A percentile compares a stretch with the other conserved stretches of the same genome.
Conservation (phyloP, 2,888 invertebrate genomes). For the Ophioninae sp. region DNA sequence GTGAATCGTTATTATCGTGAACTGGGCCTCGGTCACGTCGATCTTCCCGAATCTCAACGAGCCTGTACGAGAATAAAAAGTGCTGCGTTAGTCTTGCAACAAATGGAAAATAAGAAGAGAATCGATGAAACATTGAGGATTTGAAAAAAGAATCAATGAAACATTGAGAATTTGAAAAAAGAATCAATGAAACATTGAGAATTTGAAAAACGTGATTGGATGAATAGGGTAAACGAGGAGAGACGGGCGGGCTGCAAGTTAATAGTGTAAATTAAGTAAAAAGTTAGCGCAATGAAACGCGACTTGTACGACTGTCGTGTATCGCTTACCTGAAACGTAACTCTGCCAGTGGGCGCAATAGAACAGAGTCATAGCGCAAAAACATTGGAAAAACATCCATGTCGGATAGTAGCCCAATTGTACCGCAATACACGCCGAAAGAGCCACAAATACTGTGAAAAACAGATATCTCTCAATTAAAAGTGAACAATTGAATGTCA, state of each 20-base stretch:
- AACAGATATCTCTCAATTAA: neutral
- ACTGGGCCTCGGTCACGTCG: constrained; percentile 99
- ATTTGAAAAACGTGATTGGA: neutral
- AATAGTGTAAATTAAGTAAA: neutral
- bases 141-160: neutral
- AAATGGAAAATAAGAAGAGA: neutral
- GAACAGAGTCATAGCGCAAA: constrained; percentile 96
- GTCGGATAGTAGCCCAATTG: constrained; percentile 95
- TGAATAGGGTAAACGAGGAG: neutral
- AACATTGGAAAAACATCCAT: constrained; percentile 97
- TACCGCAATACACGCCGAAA: constrained; percentile 97
- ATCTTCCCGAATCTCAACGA: constrained; percentile 94
- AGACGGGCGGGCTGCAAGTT: neutral
- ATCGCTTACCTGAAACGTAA: constrained; percentile 92
- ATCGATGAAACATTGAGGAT: neutral
- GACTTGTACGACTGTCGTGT: constrained; percentile 18
- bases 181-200: too few relatives aligned
- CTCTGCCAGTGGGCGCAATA: constrained; percentile 99
- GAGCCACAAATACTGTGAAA: constrained; percentile 92
- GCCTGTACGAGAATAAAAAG: constrained; percentile 79
- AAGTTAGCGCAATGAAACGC: neutral
- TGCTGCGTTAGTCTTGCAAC: neutral
- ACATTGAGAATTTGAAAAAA: neutral
- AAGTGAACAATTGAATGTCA: neutral
- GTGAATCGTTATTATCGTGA: constrained; percentile 94